Conservation (phyloP, 1,140 invertebrate species). For the Parapsyche elsis region DNA sequence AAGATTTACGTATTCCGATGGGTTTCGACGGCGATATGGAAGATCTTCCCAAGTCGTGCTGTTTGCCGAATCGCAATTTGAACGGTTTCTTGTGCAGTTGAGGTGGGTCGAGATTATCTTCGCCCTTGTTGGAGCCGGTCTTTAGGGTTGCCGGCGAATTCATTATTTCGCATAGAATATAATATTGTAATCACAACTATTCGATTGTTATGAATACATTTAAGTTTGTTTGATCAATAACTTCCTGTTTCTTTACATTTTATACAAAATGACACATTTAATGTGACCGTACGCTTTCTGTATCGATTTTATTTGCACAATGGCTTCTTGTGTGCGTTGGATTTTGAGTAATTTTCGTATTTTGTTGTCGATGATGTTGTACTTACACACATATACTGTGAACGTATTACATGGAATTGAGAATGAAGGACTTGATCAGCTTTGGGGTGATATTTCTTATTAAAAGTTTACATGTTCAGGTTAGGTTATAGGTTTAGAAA, state of each 20-base stretch:
- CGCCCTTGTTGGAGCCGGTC: background rate
- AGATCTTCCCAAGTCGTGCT: constrained; percentile 59
- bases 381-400: no score
- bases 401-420: no score
- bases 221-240: constrained; percentile 59
- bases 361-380: no score
- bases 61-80: constrained; percentile 59
- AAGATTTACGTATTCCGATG: constrained; percentile 56
- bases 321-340: constrained; percentile 18
- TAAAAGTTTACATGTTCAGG: no score
- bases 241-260: constrained; percentile 36
- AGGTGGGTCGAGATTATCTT: background rate
- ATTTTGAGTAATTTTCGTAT: no score
- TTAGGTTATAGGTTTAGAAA: no score
- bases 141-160: constrained; percentile 27
- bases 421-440: no score
- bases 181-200: constrained; percentile 4
- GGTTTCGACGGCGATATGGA: constrained; percentile 59
- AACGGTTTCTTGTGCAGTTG: constrained; percentile 58
- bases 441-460: no score
- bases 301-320: constrained; percentile 18
- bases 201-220: constrained; percentile 16
- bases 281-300: background rate
- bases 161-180: constrained; percentile 23
- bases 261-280: background rate